Evolutionary conservation across 2,113 vertebrate species (phyloP), one percentile per base, ranked within the genome.

Genomic region (Arenaria interpres): DNA sequence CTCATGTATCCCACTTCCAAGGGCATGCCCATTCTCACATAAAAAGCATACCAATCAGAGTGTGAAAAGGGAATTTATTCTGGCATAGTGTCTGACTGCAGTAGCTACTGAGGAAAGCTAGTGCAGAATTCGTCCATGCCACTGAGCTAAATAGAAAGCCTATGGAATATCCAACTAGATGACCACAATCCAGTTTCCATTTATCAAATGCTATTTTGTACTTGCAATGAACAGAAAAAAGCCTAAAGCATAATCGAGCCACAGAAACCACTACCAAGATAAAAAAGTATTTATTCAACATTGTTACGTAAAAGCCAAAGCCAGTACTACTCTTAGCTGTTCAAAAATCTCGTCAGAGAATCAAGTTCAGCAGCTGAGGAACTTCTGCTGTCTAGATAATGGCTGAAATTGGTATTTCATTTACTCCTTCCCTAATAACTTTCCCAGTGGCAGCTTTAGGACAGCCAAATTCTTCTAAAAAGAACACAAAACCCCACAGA

Each of bases 41-140:
- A 23, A 54, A 86, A 64, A 30, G 89, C 91, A 97, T 12, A 45
- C 85, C 96, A 39, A 67, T 43, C 83, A 35, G 45, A 77, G 72
- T 53, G 86, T 39, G 57, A 86, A 74, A 59, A 59, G 54, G 96
- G 85, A 93, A 86, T 85, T 91, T 96, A 74, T 27, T 98, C 89
- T 97, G 93, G 97, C 96, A 98, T 84, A 93, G 91, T 95, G 89
- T 97, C 97, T 98, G 97, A 98, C 96, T 95, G 90, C 96, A 96
- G 24, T 83, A 94, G 96, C 97, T 96, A 97, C 62, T 51, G 81
- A 83, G 33, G 15, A 96, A 94, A 94, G 96, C 94, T 95, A 94
- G 82, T 17, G 97, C 95, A 97, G 97, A 98, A 98, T 98, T 97
- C 97, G 1, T 18, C 97, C 96, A 97, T 97, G 97, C 95, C 78